These are phyloP conservation scores for Drosophila tropicalis DNA, from an alignment of 1,140 invertebrate genomes.

Conservation along the genomic window DNA sequence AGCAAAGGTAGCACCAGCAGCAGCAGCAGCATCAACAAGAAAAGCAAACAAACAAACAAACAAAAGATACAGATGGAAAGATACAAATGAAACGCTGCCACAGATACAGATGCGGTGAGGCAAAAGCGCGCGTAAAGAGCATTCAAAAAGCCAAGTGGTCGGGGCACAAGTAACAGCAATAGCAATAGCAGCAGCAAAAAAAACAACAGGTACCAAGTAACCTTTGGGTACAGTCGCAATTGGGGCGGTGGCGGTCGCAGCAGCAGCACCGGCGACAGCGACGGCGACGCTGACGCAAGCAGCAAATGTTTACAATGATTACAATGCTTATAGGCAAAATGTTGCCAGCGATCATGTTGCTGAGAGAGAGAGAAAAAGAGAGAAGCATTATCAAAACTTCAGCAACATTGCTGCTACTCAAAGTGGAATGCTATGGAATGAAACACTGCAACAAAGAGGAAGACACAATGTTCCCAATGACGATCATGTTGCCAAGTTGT, in stretches of 20 bases:
- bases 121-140: constrained; percentile 76
- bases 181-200: constrained; percentile 30
- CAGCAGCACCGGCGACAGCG: too few relatives aligned
- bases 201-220: constrained; percentile 71
- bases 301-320: constrained; percentile 24
- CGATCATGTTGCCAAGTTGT: background rate
- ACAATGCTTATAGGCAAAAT: constrained; percentile 22
- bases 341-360: constrained; percentile 4
- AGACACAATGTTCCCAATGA: background rate
- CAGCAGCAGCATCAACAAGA: constrained; percentile 31
- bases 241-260: constrained; percentile 30
- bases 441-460: background rate
- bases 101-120: constrained; percentile 49
- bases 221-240: constrained; percentile 65
- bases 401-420: background rate
- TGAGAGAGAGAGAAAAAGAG: background rate
- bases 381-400: background rate
- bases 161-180: constrained; percentile 30
- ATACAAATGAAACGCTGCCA: constrained; percentile 56
- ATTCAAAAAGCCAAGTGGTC: constrained; percentile 59
- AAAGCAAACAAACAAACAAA: constrained; percentile 58
- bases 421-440: background rate
- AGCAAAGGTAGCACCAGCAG: constrained; percentile 31
- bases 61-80: constrained; percentile 61
- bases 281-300: constrained; percentile 13